phyloP scores from a whole-genome alignment of 2,113 vertebrate genomes.

The Eudorcas thomsonii region DNA sequence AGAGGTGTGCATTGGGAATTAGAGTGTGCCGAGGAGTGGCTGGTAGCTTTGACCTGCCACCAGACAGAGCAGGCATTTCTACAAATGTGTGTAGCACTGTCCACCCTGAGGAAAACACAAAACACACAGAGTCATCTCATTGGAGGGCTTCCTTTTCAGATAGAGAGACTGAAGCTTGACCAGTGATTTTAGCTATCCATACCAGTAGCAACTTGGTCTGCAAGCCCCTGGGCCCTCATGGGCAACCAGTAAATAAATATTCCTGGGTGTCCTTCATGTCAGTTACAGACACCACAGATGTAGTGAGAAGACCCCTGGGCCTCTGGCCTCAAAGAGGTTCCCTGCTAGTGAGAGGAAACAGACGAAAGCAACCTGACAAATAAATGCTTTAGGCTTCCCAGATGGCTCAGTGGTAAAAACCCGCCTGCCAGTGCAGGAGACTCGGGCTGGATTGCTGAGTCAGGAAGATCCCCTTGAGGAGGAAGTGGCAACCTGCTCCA shows the following conservation, averaged over 20 bases:
- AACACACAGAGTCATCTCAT: not conserved
- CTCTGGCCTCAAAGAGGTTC: not conserved
- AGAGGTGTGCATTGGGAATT: not conserved
- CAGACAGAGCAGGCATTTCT: not conserved
- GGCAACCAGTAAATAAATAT: not conserved
- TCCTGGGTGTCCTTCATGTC: not conserved
- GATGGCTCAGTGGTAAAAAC: not conserved
- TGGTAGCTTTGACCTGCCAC: not conserved
- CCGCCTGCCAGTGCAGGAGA: not conserved
- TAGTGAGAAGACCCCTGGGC: not conserved
- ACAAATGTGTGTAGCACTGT: not conserved
- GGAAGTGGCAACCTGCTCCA: not conserved
- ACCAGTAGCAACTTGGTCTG: not conserved
- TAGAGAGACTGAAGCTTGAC: not conserved
- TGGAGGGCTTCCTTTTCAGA: not conserved
- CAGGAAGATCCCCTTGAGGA: not conserved
- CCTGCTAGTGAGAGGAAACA: not conserved
- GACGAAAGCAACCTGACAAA: not conserved
- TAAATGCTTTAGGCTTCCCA: not conserved
- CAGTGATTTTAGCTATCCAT: not conserved
- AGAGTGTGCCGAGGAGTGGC: not conserved
- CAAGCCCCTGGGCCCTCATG: not conserved
- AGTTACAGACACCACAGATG: not conserved
- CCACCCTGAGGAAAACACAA: not conserved
- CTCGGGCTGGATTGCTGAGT: not conserved